phyloP scores from a whole-genome alignment of 2,113 vertebrate genomes.

The Sitta europaea region DNA sequence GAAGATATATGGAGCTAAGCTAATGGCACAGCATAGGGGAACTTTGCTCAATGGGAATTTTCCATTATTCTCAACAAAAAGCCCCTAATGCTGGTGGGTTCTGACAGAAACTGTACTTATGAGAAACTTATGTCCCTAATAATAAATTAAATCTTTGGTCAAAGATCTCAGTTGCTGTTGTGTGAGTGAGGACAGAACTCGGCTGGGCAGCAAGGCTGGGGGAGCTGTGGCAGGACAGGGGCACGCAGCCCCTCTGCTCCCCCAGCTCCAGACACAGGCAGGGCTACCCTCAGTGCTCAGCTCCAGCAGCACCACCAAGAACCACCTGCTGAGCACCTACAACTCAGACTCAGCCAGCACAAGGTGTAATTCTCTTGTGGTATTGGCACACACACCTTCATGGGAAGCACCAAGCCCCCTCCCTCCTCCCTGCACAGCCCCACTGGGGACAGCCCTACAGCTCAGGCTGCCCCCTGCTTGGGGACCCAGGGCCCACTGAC shows the following conservation, averaged over 20 bases:
- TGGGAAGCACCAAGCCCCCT: not conserved
- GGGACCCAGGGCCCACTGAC: not conserved
- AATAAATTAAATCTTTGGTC: not conserved
- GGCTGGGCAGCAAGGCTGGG: not conserved
- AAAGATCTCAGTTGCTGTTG: not conserved
- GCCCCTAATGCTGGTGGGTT: not conserved
- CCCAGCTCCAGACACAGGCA: too few species aligned
- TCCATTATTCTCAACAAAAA: conserved; percentile 38
- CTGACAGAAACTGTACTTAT: not conserved
- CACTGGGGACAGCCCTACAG: not conserved
- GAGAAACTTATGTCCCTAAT: conserved; percentile 31
- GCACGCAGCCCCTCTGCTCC: not conserved
- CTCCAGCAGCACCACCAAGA: not conserved
- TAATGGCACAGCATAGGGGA: not conserved
- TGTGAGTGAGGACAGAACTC: conserved; percentile 11
- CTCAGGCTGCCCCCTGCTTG: not conserved
- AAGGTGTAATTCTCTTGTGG: not conserved
- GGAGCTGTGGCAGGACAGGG: not conserved
- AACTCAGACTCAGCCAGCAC: not conserved
- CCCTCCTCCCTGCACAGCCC: not conserved
- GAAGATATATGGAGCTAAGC: conserved; percentile 35
- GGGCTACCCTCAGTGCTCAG: not conserved
- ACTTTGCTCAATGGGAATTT: conserved; percentile 20
- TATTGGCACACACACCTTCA: not conserved
- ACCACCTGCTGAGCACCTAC: not conserved